Conservation (phyloP, 2,113 vertebrate species). For the Leptocoma aspasia region DNA sequence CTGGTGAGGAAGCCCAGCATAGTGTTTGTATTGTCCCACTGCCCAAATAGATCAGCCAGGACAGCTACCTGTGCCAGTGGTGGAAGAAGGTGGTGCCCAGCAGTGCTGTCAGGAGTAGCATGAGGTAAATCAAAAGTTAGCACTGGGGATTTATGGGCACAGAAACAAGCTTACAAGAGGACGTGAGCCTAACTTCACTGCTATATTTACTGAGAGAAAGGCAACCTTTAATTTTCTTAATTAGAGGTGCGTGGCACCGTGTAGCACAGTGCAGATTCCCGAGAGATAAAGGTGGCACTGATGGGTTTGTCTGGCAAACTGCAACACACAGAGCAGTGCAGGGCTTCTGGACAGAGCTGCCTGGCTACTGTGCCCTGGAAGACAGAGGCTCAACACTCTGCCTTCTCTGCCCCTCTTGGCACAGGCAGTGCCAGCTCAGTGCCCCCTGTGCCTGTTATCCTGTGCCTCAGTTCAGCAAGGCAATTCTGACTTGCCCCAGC, state of each 20-base stretch:
- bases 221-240: neutral
- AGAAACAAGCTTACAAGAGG: neutral
- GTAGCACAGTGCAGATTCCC: neutral
- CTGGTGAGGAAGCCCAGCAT: neutral
- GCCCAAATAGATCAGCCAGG: neutral
- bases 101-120: neutral
- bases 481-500: neutral
- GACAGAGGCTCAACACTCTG: neutral
- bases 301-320: neutral
- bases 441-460: neutral
- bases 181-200: neutral
- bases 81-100: neutral
- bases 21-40: neutral
- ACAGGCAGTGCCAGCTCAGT: neutral
- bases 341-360: fast-evolving
- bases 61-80: neutral
- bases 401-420: neutral
- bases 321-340: neutral
- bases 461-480: neutral
- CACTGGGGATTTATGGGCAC: neutral
- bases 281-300: neutral
- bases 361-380: neutral
- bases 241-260: neutral
- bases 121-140: neutral
- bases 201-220: neutral